Evolutionary conservation across 2,888 invertebrate species (phyloP), one percentile per base, ranked within the genome.

Genomic region (Chymomyza caudatula): DNA sequence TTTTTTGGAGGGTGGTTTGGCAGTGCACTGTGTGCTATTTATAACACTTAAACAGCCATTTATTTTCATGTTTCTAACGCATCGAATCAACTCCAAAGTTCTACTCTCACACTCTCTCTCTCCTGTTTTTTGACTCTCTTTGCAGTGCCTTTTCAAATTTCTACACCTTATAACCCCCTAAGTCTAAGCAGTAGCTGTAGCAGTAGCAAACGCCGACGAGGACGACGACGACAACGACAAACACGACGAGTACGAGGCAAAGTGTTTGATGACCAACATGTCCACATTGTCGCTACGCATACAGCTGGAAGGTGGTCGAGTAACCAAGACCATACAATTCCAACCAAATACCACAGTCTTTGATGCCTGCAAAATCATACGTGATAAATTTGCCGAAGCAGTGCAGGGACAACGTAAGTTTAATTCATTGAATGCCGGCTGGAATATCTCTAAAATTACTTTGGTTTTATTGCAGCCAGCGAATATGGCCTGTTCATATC

Each of bases 241-340:
- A 53, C 11, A 61, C 59, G 63, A 66, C 60, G 53, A 23, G 13
- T 61, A 52, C 65, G 67, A 54, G 20, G 51, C 67, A 72, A 64
- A 53, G 19, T 17, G 19, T 47, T 47, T 47, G 17, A 47, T 8
- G 17, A 60, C 58, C 70, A 85, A 76, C 73, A 91, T 91, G 91
- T 90, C 91, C 79, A 89, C 90, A 80, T 91, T 97, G 75, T 96
- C 96, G 71, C 92, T 97, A 78, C 95, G 96, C 91, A 96, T 97
- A 91, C 94, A 95, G 86, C 94, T 97, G 89, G 95, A 96, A 89
- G 94, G 95, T 87, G 95, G 95, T 84, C 95, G 96, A 90, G 96
- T 97, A 88, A 97, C 97, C 89, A 99, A 99, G 93, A 98, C 97
- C 82, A 98, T 99, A 92, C 98, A 98, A 92, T 99, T 99, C 91